Percentiles rank a stretch among this genome's conserved stretches.
These are phyloP conservation scores for Macrotis lagotis DNA, from an alignment of 2,113 vertebrate species.

Conservation along the genomic window DNA sequence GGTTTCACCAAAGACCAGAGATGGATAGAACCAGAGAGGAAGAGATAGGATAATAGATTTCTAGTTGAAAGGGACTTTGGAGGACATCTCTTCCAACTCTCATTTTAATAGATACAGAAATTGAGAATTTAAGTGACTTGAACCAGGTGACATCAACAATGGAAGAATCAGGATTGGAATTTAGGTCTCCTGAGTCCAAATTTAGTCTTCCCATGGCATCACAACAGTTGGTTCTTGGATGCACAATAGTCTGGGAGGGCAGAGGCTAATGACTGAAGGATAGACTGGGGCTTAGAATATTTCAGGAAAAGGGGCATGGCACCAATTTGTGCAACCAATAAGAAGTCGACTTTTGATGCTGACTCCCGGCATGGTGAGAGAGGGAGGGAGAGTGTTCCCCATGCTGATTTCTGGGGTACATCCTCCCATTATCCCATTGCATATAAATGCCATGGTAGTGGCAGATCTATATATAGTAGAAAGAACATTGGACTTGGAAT, in stretches of 20 bases:
- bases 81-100: background rate
- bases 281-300: background rate
- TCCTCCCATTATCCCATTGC: background rate
- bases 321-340: background rate
- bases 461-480: background rate
- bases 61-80: background rate
- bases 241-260: background rate
- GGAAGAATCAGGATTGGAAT: background rate
- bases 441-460: background rate
- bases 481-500: background rate
- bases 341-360: background rate
- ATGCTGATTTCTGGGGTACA: background rate
- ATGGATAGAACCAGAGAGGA: background rate
- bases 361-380: background rate
- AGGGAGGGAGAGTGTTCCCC: background rate
- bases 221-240: background rate
- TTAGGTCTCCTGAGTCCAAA: background rate
- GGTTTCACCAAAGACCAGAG: background rate
- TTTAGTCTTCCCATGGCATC: background rate
- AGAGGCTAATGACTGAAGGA: background rate
- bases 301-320: background rate
- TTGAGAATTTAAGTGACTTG: background rate
- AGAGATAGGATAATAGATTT: background rate
- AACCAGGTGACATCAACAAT: background rate
- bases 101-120: conserved; percentile 43